phyloP scores from a whole-genome alignment of 2,113 vertebrate species.

The Chloropsis hardwickii region DNA sequence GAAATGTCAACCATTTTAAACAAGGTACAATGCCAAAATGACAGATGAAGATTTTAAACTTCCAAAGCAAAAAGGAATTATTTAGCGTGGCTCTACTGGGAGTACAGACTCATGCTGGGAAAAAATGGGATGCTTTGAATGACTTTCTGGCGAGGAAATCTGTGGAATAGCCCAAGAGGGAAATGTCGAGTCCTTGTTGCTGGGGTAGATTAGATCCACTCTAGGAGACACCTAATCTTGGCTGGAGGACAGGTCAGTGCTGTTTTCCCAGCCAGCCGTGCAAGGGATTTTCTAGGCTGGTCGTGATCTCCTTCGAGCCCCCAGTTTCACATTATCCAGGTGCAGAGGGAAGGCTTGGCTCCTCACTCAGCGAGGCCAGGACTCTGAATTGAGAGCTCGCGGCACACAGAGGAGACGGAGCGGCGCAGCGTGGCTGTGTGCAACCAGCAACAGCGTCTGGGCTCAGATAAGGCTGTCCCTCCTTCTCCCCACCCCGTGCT shows the following conservation, averaged over 20 bases:
- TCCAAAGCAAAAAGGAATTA: slow-evolving; percentile 56
- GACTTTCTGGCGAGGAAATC: slow-evolving; percentile 19
- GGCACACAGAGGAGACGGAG: rapidly evolving
- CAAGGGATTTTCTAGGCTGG: background rate
- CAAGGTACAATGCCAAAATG: slow-evolving; percentile 31
- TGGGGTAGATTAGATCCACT: background rate
- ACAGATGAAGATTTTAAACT: slow-evolving; percentile 57
- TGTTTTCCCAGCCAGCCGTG: rapidly evolving
- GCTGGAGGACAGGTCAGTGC: background rate
- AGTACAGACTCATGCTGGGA: background rate
- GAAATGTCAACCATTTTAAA: slow-evolving; percentile 53
- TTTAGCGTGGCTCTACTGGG: slow-evolving; percentile 51
- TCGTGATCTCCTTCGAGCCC: background rate
- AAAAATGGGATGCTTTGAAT: slow-evolving; percentile 42
- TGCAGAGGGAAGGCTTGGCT: background rate
- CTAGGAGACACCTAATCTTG: background rate
- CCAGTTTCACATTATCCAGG: rapidly evolving
- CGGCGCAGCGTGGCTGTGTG: rapidly evolving
- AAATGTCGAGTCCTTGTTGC: background rate
- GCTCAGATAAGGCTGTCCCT: background rate
- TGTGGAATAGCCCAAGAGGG: slow-evolving; percentile 22
- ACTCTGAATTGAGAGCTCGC: rapidly evolving
- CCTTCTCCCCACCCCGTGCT: background rate
- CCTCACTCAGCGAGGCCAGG: background rate
- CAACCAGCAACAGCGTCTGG: rapidly evolving